Conservation (phyloP, 1,140 invertebrate genomes). For the Globodera ellingtonae region DNA sequence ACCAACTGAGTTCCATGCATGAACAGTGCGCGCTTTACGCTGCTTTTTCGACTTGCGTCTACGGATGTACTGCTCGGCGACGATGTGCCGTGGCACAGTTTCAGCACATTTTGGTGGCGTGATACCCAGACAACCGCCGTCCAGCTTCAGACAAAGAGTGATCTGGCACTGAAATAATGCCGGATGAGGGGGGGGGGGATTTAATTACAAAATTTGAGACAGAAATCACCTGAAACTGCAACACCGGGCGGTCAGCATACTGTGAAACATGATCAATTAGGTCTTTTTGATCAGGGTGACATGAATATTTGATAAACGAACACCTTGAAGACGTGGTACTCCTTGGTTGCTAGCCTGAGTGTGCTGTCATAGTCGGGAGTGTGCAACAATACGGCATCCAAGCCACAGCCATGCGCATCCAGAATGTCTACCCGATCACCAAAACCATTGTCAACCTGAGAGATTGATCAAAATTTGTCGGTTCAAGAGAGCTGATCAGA, state of each 20-base stretch:
- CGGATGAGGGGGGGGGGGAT: no score
- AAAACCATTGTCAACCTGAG: conserved; percentile 60
- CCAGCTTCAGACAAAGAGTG: conserved; percentile 63
- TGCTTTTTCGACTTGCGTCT: conserved; percentile 13
- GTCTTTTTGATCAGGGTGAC: background rate
- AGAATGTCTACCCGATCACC: conserved; percentile 62
- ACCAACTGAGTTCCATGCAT: background rate
- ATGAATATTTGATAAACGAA: background rate
- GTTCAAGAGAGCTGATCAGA: no score
- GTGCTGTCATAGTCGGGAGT: conserved; percentile 61
- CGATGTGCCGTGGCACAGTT: conserved; percentile 47
- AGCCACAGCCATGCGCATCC: conserved; percentile 53
- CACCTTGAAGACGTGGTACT: conserved; percentile 62
- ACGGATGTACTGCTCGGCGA: conserved; percentile 31
- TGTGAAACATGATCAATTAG: background rate
- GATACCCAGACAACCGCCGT: conserved; percentile 60
- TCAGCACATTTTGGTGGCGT: conserved; percentile 62
- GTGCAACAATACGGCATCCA: conserved; percentile 30
- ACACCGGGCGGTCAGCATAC: conserved; percentile 63
- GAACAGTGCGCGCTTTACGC: conserved; percentile 26
- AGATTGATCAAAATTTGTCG: background rate
- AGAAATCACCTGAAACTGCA: conserved; percentile 50
- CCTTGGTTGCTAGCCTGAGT: conserved; percentile 57
- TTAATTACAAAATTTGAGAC: no score
- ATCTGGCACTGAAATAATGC: conserved; percentile 56